phyloP scores from a whole-genome alignment of 2,888 invertebrate species.

The Caenorhabditis sp. region DNA sequence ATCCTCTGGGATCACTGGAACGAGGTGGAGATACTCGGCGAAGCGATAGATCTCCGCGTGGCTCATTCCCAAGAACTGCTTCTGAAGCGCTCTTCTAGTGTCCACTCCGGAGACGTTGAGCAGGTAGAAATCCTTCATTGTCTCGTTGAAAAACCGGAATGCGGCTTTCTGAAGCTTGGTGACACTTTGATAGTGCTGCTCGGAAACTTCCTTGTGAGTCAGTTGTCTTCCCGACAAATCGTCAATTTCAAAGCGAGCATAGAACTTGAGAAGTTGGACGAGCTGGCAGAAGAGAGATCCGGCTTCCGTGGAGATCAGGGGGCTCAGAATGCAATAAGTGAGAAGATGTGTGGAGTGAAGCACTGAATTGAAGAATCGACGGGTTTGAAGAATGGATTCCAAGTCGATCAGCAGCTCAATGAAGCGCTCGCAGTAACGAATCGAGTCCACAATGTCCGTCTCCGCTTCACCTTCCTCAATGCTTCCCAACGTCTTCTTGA shows the following conservation, averaged over 20 bases:
- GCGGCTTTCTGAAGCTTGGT: constrained; percentile 95
- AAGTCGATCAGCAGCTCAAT: constrained; percentile 96
- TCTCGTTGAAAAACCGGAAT: constrained; percentile 86
- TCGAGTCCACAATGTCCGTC: constrained; percentile 84
- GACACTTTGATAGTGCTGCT: constrained; percentile 94
- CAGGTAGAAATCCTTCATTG: constrained; percentile 90
- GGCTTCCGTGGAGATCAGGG: constrained; percentile 85
- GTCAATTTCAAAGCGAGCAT: constrained; percentile 97
- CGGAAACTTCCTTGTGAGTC: constrained; percentile 85
- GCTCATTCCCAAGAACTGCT: constrained; percentile 87
- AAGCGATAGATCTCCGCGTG: constrained; percentile 91
- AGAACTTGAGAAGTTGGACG: constrained; percentile 95
- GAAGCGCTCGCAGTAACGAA: constrained; percentile 93
- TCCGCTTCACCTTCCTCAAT: constrained; percentile 63
- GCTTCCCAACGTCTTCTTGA: constrained; percentile 87
- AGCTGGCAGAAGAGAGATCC: constrained; percentile 86
- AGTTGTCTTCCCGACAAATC: constrained; percentile 85
- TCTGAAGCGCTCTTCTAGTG: constrained; percentile 90
- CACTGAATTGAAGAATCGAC: constrained; percentile 95
- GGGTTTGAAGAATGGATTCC: constrained; percentile 94
- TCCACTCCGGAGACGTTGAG: constrained; percentile 97
- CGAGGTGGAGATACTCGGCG: constrained; percentile 91
- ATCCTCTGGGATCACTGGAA: constrained; percentile 87
- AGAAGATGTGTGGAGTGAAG: constrained; percentile 96
- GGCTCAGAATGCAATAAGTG: constrained; percentile 91